Evolutionary conservation across 2,888 invertebrate genomes (phyloP).

Genomic region (Hylaea fasciaria): DNA sequence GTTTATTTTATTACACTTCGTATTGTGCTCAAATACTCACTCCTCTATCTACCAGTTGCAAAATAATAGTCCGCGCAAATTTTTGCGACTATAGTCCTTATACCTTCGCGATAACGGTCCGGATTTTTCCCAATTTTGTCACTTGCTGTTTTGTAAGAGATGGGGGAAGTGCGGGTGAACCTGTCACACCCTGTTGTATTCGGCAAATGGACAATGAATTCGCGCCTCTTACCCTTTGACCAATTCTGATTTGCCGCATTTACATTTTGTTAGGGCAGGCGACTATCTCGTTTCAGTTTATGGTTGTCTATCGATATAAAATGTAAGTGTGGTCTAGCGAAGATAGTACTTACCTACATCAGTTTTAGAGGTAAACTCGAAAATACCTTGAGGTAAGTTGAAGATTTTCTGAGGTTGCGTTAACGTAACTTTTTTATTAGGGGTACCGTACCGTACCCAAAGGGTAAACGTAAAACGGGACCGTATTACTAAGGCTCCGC

Average conservation of each 20-base stretch:
- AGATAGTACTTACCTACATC: no score
- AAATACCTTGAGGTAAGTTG: no score
- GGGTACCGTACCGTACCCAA: no score
- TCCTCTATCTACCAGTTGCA: conserved; percentile 45
- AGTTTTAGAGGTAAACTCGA: not conserved
- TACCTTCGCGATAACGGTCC: conserved; percentile 8
- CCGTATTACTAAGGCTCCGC: no score
- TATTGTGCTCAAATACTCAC: conserved; percentile 76
- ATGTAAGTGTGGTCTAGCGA: conserved; percentile 14
- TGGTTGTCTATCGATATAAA: conserved; percentile 28
- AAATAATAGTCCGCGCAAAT: conserved; percentile 38
- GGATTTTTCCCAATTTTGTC: not conserved
- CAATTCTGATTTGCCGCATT: conserved; percentile 65
- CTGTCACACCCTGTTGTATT: conserved; percentile 62
- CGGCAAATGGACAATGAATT: conserved; percentile 66
- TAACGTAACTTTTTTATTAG: no score
- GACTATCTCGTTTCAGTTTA: conserved; percentile 41
- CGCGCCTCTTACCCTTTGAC: conserved; percentile 66
- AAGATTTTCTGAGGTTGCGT: no score
- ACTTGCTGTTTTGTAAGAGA: conserved; percentile 23
- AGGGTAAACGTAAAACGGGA: no score
- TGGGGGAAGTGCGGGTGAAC: conserved; percentile 42
- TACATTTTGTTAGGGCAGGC: conserved; percentile 56
- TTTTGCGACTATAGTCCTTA: conserved; percentile 39
- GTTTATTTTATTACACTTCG: conserved; percentile 83